phyloP scores from a whole-genome alignment of 2,888 invertebrate genomes.

The Netelia virgata region DNA sequence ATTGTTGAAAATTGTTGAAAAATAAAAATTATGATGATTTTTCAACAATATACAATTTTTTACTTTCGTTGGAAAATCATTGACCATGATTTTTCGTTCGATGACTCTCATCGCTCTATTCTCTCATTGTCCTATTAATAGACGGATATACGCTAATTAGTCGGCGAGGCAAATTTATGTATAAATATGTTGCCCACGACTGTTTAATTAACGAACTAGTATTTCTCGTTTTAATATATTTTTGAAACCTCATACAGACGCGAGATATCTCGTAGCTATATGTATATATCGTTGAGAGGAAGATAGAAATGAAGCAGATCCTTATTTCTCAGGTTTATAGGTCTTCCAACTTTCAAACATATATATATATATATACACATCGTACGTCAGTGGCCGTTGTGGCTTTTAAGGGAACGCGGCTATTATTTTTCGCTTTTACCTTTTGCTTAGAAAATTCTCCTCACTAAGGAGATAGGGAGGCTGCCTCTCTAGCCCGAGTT shows the following conservation, averaged over 20 bases:
- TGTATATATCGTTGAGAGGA: not conserved
- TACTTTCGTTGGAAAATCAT: not conserved
- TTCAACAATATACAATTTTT: too few relatives aligned
- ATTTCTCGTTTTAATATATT: conserved; percentile 19
- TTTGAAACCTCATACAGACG: not conserved
- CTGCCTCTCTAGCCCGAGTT: conserved; percentile 21
- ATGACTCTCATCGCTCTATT: not conserved
- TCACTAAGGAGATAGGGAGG: conserved; percentile 12
- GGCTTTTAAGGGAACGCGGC: conserved; percentile 54
- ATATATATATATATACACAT: conserved; percentile 15
- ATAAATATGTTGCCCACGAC: not conserved
- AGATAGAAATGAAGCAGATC: conserved; percentile 42
- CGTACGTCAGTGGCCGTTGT: conserved; percentile 11
- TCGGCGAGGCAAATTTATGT: not conserved
- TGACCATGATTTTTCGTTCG: not conserved
- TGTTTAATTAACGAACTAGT: conserved; percentile 21
- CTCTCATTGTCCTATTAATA: not conserved
- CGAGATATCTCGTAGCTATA: not conserved
- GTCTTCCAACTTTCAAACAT: conserved; percentile 1
- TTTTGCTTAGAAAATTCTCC: conserved; percentile 59
- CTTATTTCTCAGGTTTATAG: conserved; percentile 47
- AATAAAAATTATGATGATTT: too few relatives aligned
- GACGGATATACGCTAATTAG: not conserved
- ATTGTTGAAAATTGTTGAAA: too few relatives aligned
- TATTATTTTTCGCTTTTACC: conserved; percentile 63